Evolutionary conservation across 30 jellyfish, hydroid and myxozoan species (phyloP).

Genomic region (Hydractinia symbiolongicarpus): DNA sequence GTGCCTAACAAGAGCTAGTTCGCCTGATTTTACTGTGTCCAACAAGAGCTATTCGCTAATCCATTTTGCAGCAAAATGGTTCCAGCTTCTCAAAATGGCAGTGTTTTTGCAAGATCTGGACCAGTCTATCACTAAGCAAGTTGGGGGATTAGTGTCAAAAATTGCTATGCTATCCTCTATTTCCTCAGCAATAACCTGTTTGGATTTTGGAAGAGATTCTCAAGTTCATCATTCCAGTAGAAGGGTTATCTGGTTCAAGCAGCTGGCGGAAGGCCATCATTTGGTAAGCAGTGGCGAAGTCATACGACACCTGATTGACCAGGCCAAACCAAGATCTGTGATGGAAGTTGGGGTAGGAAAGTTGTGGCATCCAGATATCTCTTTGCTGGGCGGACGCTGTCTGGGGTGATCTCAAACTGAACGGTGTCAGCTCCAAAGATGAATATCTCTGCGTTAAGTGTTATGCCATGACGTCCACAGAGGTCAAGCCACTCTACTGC

Average conservation of each 20-base stretch:
- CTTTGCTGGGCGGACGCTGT: conserved; percentile 29
- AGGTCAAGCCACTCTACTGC: conserved; percentile 25
- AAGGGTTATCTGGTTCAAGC: not conserved
- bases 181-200: no score
- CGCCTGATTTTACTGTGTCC: not conserved
- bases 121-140: no score
- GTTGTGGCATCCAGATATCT: not conserved
- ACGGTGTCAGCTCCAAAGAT: conserved; percentile 37
- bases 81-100: no score
- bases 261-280: conserved; percentile 31
- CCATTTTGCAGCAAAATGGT: no score
- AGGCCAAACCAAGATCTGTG: conserved; percentile 67
- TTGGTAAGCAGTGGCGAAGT: not conserved
- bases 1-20: conserved; percentile 1
- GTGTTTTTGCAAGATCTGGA: no score
- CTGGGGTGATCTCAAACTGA: conserved; percentile 43
- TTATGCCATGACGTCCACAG: conserved; percentile 24
- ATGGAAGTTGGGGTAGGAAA: conserved; percentile 17
- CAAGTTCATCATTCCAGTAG: not conserved
- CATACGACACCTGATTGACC: conserved; percentile 46
- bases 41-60: not conserved
- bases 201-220: no score
- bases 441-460: conserved; percentile 26
- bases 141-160: no score
- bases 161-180: not conserved